phyloP scores from a whole-genome alignment of 2,113 vertebrate genomes.

The Morone saxatilis region DNA sequence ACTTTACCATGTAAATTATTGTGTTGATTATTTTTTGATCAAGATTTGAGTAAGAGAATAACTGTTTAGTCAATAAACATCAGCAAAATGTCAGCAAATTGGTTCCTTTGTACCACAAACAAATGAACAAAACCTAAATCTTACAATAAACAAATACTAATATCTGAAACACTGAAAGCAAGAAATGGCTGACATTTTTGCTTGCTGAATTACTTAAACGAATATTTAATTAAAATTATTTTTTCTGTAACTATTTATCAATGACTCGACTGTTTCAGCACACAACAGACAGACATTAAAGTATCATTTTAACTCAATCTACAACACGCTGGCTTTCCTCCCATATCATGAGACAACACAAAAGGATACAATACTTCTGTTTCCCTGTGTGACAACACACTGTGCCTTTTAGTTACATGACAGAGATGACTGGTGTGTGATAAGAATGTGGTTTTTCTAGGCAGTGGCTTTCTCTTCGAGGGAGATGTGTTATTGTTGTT shows the following conservation, averaged over 20 bases:
- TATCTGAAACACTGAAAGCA: too few relatives aligned
- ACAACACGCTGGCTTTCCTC: not conserved
- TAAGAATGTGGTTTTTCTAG: slow-evolving; percentile 43
- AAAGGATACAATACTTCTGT: not conserved
- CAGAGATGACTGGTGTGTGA: slow-evolving; percentile 54
- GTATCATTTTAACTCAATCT: not conserved
- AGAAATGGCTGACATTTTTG: not conserved
- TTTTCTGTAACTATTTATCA: not conserved
- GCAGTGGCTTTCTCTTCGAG: slow-evolving; percentile 49
- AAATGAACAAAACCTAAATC: not conserved
- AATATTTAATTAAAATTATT: not conserved
- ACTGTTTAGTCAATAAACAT: not conserved
- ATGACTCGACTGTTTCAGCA: not conserved
- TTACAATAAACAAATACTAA: not conserved
- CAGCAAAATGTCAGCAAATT: not conserved
- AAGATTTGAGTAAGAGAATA: not conserved
- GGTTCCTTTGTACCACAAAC: not conserved
- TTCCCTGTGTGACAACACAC: slow-evolving; percentile 21
- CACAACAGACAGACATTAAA: not conserved
- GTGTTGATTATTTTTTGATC: not conserved
- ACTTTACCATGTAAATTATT: not conserved
- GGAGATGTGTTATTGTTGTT: slow-evolving; percentile 71
- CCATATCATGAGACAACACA: not conserved
- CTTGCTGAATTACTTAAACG: not conserved
- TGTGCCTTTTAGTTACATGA: slow-evolving; percentile 38